phyloP scores from a whole-genome alignment of 2,888 invertebrate species.

The Eurytoma californica region DNA sequence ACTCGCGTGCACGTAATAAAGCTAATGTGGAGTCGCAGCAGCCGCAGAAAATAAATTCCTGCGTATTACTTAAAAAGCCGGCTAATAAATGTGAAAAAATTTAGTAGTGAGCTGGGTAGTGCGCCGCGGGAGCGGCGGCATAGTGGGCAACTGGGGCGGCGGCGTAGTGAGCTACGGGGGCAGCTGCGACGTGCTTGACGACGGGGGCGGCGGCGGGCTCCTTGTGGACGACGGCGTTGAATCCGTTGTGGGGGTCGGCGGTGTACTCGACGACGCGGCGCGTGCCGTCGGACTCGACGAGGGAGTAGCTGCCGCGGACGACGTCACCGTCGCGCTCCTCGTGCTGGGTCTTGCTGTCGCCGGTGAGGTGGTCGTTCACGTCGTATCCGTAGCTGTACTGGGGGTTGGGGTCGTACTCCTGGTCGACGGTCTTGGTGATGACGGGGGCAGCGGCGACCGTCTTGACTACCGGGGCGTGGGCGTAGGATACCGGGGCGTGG shows the following conservation, averaged over 20 bases:
- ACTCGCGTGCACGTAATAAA: neutral
- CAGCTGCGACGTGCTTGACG: constrained; percentile 37
- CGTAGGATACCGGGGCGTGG: constrained; percentile 28
- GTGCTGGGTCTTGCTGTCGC: constrained; percentile 69
- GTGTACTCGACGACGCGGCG: constrained; percentile 70
- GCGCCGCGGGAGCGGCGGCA: neutral
- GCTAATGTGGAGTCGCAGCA: neutral
- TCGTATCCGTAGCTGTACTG: constrained; percentile 72
- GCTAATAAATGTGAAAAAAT: neutral
- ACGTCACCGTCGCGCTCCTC: constrained; percentile 70
- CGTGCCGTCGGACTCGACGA: constrained; percentile 76
- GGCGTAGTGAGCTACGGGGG: constrained; percentile 18
- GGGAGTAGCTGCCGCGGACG: constrained; percentile 74
- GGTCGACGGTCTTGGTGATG: constrained; percentile 66
- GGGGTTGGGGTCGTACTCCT: constrained; percentile 69
- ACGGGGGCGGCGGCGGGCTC: constrained; percentile 56
- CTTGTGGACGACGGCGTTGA: constrained; percentile 71
- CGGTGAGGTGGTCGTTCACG: constrained; percentile 68
- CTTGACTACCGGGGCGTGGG: constrained; percentile 22
- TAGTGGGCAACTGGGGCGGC: constrained; percentile 18
- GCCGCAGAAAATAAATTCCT: neutral
- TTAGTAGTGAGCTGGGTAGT: constrained; percentile 26
- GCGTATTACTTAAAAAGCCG: neutral
- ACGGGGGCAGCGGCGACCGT: constrained; percentile 49
- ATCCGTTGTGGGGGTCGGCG: constrained; percentile 69